A percentile compares a stretch with the other conserved stretches of the same genome.
These are phyloP conservation scores for Pomatorhinus ruficollis DNA, from an alignment of 2,113 vertebrate genomes.

Conservation along the genomic window DNA sequence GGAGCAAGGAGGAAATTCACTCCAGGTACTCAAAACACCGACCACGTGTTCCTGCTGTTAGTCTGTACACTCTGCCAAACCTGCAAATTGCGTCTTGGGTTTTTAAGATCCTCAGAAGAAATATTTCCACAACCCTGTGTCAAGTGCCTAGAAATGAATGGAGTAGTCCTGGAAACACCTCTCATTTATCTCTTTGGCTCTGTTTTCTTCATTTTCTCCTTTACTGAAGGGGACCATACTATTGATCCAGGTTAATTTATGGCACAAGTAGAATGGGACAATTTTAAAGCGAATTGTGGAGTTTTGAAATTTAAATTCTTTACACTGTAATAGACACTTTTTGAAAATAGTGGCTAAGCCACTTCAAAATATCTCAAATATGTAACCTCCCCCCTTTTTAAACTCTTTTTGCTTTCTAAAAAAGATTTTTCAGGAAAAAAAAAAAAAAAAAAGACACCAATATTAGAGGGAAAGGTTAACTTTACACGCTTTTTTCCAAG, in stretches of 20 bases:
- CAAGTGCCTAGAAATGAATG: not conserved
- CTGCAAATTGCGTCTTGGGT: not conserved
- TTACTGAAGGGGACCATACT: not conserved
- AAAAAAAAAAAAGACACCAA: too few relatives aligned
- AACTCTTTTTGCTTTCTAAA: not conserved
- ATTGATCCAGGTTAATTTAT: not conserved
- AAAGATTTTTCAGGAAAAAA: not conserved
- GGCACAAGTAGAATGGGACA: not conserved
- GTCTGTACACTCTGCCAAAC: not conserved
- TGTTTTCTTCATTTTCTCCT: not conserved
- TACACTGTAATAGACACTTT: not conserved
- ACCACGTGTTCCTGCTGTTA: not conserved
- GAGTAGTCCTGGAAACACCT: not conserved
- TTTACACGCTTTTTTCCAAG: not conserved
- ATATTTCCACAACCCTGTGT: not conserved
- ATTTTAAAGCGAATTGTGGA: not conserved
- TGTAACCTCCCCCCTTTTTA: rapidly evolving
- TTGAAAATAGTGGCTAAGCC: not conserved
- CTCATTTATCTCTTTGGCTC: not conserved
- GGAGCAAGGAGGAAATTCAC: not conserved
- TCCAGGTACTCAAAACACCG: not conserved
- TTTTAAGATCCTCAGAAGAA: not conserved
- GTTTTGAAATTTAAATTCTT: not conserved
- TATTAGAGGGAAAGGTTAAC: not conserved
- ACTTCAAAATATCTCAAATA: not conserved